A percentile compares a stretch with the other conserved stretches of the same genome.
phyloP scores from a whole-genome alignment of 2,113 vertebrate species.

The Noturus placidus region DNA sequence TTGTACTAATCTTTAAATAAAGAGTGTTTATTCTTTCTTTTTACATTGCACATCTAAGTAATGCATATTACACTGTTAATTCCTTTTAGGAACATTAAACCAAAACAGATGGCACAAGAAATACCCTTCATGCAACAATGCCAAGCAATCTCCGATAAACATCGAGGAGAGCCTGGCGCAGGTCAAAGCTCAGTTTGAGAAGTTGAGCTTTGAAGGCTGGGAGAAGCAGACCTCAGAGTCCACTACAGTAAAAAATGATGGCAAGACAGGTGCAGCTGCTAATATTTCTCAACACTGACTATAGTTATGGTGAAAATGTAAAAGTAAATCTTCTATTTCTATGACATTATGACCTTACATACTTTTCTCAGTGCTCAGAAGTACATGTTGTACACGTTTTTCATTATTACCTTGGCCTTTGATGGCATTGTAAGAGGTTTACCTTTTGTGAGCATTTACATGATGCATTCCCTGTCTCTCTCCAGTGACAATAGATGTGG shows the following conservation, averaged over 20 bases:
- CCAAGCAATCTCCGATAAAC: conserved; percentile 93
- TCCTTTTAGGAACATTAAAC: conserved; percentile 83
- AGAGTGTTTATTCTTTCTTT: background rate
- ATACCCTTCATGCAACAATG: conserved; percentile 90
- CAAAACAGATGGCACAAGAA: conserved; percentile 94
- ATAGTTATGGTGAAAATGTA: background rate
- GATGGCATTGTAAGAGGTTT: conserved; percentile 13
- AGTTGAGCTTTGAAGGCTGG: conserved; percentile 88
- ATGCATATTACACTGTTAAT: background rate
- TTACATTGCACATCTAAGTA: background rate
- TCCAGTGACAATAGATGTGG: conserved; percentile 87
- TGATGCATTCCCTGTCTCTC: conserved; percentile 28
- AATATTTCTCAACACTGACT: background rate
- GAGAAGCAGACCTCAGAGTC: conserved; percentile 73
- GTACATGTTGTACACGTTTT: background rate
- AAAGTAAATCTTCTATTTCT: background rate
- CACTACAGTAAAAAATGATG: conserved; percentile 87
- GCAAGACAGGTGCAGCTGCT: conserved; percentile 86
- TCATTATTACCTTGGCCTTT: background rate
- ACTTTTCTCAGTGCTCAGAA: background rate
- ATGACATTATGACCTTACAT: background rate
- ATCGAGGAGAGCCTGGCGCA: conserved; percentile 89
- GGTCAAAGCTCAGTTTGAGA: conserved; percentile 89
- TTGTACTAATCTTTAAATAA: background rate
- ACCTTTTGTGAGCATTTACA: conserved; percentile 5